A percentile compares a stretch with the other conserved stretches of the same genome.
Evolutionary conservation across 2,113 vertebrate genomes (phyloP).

Genomic region (Zosterops pallidus): DNA sequence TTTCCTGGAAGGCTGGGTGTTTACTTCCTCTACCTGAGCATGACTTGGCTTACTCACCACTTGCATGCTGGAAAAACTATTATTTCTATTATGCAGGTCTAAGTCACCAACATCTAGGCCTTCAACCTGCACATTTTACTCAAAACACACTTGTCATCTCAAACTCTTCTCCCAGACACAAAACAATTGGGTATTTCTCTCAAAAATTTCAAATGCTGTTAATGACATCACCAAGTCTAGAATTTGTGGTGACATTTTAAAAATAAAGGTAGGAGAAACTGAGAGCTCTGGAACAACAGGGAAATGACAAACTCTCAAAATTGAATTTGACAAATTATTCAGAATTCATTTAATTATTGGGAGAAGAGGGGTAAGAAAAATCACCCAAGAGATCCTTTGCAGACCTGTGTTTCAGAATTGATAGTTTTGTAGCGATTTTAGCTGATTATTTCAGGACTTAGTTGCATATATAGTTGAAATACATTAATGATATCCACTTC

Average conservation of each 20-base stretch:
- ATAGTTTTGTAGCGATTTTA: not conserved
- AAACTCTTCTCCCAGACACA: not conserved
- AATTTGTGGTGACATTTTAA: not conserved
- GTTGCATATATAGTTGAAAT: not conserved
- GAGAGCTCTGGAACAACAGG: not conserved
- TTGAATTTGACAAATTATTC: not conserved
- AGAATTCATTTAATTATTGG: not conserved
- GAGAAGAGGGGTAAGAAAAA: not conserved
- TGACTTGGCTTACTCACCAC: not conserved
- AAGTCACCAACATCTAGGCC: not conserved
- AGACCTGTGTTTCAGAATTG: not conserved
- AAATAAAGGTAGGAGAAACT: not conserved
- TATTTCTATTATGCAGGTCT: not conserved
- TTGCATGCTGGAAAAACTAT: fast-evolving
- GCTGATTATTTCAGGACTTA: not conserved
- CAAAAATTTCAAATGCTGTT: not conserved
- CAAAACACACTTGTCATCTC: not conserved
- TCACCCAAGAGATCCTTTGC: not conserved
- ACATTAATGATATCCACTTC: not conserved
- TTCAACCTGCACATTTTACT: not conserved
- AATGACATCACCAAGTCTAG: not conserved
- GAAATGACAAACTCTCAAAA: not conserved
- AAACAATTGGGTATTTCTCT: not conserved
- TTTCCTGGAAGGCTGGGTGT: not conserved
- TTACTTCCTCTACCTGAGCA: not conserved